Base-by-base conservation (phyloP, 1,140 invertebrate species). In the Bombus fervidus region DNA sequence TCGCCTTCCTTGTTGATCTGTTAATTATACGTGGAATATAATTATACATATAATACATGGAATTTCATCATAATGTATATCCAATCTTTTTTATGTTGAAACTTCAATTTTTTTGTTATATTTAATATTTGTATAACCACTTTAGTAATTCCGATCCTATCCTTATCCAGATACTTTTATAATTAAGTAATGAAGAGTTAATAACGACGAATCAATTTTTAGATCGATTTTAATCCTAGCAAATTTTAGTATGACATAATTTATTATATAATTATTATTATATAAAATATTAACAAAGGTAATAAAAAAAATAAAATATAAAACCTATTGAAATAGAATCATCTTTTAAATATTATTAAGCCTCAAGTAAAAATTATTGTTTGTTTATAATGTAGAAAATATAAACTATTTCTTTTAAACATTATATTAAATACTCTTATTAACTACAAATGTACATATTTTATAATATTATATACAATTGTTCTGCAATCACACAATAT, bases 401-500 rank as follows among this genome's bases (percentile, higher is more conserved):
- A 37, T 37, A 28, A 69, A 69, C 9, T 69, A 37, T 25, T 69
- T 37, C 9, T 69, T 69, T 37, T 22, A 39, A 69, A 12, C 34
- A 25, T 37, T 9, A 3, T 25, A 69, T 15, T n/a, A 64, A 64
- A 68, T 68, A 68, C 9, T 69, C 34, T 37, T 37, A 69, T 25
- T 47, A 74, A n/a, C 47, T 74, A 72, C 28, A n/a, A 28, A 72
- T 37, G 41, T 57, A 39, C 18, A 81, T 71, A 72, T 57, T 41
- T 71, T 37, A 39, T 69, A 22, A 22, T 25, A 10, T 39, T 39
- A 69, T 69, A 28, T 69, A 69, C 68, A 69, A 69, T 37, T 12
- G 37, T 69, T 3, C 18, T 37, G 68, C 22, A 25, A 68, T 37
- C 8, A 53, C 41, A 69, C 47, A 66, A 68, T n/a, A 22, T 53